A percentile compares a stretch with the other conserved stretches of the same genome.
phyloP scores from a whole-genome alignment of 2,113 vertebrate genomes.

The Myodes glareolus region DNA sequence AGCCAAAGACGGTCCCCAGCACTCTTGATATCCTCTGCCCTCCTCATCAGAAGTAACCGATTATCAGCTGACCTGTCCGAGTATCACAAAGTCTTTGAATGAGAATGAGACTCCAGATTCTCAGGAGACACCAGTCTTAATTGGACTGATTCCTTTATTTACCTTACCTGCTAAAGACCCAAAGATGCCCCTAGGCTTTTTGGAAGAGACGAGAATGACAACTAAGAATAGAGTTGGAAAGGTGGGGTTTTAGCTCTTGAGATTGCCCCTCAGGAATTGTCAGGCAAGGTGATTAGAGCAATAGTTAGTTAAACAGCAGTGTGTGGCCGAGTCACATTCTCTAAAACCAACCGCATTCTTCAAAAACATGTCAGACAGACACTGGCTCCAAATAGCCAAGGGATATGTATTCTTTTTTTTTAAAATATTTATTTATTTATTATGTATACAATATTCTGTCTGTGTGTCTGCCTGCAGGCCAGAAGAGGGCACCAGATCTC shows the following conservation, averaged over 20 bases:
- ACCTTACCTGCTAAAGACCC: slow-evolving; percentile 34
- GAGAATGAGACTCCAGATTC: background rate
- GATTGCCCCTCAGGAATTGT: background rate
- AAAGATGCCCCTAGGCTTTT: background rate
- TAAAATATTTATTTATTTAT: too few species aligned
- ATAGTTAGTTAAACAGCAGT: too few species aligned
- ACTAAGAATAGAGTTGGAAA: background rate
- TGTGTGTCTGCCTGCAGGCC: too few species aligned
- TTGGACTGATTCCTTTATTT: background rate
- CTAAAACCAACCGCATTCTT: background rate
- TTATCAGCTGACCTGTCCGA: background rate
- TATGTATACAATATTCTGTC: too few species aligned
- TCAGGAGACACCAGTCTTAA: background rate
- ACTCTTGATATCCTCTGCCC: background rate
- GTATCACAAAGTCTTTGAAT: background rate
- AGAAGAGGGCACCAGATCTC: too few species aligned
- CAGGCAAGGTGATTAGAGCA: background rate
- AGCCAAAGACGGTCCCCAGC: background rate
- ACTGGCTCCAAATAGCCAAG: background rate
- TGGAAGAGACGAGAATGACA: background rate
- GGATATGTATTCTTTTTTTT: too few species aligned
- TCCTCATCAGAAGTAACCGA: background rate
- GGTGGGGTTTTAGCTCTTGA: background rate
- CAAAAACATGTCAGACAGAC: background rate
- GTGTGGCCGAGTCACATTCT: background rate